Evolutionary conservation across 1,140 invertebrate species (phyloP).

Genomic region (Pteromalus puparum): DNA sequence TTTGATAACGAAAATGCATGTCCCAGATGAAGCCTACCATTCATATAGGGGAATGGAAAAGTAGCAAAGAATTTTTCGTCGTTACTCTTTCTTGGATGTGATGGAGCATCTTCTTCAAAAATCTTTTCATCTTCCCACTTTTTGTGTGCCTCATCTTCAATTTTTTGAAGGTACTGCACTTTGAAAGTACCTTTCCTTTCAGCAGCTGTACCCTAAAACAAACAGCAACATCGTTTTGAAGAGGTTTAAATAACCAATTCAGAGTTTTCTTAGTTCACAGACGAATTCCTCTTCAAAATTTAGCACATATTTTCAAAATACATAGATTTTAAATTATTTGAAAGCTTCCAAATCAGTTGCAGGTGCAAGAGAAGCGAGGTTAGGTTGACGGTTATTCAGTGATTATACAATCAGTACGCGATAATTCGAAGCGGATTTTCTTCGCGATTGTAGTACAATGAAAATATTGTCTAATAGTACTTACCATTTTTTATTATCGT

Average conservation of each 20-base stretch:
- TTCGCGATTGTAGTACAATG: background rate
- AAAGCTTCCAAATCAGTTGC: background rate
- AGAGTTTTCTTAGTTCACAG: background rate
- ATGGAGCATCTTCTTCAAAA: slow-evolving; percentile 88
- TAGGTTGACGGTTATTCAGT: background rate
- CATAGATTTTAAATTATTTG: background rate
- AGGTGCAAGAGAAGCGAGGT: background rate
- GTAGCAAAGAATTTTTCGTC: slow-evolving; percentile 94
- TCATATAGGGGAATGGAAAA: slow-evolving; percentile 99
- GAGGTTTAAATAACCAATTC: background rate
- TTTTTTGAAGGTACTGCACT: slow-evolving; percentile 91
- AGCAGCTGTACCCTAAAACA: slow-evolving; percentile 55
- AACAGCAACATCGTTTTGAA: background rate
- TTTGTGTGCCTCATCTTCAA: slow-evolving; percentile 89
- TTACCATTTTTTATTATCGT: background rate
- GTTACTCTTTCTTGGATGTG: slow-evolving; percentile 71
- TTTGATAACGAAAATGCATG: slow-evolving; percentile 98
- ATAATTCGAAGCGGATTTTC: background rate
- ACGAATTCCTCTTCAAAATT: background rate
- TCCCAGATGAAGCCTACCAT: slow-evolving; percentile 97
- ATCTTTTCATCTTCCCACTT: slow-evolving; percentile 88
- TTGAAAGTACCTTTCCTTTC: slow-evolving; percentile 96
- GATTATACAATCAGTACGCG: slow-evolving; percentile 1
- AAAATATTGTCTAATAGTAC: background rate
- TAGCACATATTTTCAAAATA: background rate